Base-by-base conservation (phyloP, 2,888 invertebrate species). In the Candidula unifasciata region DNA sequence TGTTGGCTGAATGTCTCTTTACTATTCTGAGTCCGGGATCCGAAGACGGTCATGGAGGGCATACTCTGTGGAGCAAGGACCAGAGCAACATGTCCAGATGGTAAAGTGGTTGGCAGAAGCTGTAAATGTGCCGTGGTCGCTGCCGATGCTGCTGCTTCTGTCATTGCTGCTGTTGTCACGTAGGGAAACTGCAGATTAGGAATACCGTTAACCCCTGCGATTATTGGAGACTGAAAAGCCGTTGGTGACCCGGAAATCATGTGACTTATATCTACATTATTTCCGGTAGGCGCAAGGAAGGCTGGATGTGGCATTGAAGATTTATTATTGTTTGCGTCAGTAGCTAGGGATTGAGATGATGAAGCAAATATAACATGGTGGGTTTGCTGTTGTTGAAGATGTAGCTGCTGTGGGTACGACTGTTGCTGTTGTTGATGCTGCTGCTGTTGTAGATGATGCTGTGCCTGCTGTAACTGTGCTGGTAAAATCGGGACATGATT, bases 391-490 rank as follows among this genome's bases (percentile, higher is more conserved):
- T 82, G 74, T 27, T 81, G 64, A 0, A 68, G 66, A 33, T 83
- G 68, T 21, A 33, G 5, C 54, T 64, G 74, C 35, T 79, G 86
- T 6, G 60, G 68, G 27, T 77, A 68, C 66, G 66, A 71, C 6
- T 78, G 82, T 2, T 78, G 82, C 13, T 82, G 85, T 35, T 78
- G 86, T 16, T 76, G 68, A n/a, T 77, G 74, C 66, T 79, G 78
- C 6, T 78, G 82, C n/a, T 73, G 77, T 18, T 82, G 85, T 8
- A 73, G 80, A 0, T 78, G 84, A 24, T 86, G 84, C 30, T 77
- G 78, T 21, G 10, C n/a, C 1, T 54, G n/a, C 10, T 71, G 73
- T 18, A 79, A 18, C 10, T 74, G 80, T 10, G 84, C 80, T 0
- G 84, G 84, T 13, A 84, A 35, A 54, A 84, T 84, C 27, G 80